A percentile compares a stretch with the other conserved stretches of the same genome.
Conservation (phyloP, 2,113 vertebrate species). For the Emydura subglobosa region DNA sequence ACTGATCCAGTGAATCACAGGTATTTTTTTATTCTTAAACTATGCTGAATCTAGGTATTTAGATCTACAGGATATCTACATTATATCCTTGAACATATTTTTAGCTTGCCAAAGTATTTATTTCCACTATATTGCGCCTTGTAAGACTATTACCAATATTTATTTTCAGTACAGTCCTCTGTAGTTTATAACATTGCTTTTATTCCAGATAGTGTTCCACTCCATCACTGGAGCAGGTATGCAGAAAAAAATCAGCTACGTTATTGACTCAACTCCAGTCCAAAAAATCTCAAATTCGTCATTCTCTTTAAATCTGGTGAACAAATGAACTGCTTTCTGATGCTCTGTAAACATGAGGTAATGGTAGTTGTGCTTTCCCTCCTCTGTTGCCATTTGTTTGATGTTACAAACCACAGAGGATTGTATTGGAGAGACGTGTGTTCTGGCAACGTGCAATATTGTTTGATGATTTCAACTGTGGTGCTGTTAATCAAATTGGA, state of each 20-base stretch:
- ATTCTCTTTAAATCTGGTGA: neutral
- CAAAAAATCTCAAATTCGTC: neutral
- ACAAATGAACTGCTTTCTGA: neutral
- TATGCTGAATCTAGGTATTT: neutral
- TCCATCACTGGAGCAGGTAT: neutral
- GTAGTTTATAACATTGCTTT: neutral
- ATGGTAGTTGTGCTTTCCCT: neutral
- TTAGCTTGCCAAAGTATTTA: neutral
- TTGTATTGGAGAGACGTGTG: neutral
- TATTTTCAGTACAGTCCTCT: neutral
- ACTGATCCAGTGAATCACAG: neutral
- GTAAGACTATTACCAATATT: neutral
- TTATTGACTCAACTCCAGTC: neutral
- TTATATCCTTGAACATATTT: neutral
- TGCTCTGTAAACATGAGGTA: neutral
- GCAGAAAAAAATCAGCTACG: neutral
- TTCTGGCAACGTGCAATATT: neutral
- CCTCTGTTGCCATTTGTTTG: neutral
- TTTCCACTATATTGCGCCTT: neutral
- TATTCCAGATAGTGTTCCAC: neutral
- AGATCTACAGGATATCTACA: neutral
- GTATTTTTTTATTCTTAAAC: neutral
- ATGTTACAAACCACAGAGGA: neutral
- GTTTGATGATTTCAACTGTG: neutral
- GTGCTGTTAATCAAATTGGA: neutral